Evolutionary conservation across 2,113 vertebrate species (phyloP).

Genomic region (Sinocyclocheilus maitianheensis): DNA sequence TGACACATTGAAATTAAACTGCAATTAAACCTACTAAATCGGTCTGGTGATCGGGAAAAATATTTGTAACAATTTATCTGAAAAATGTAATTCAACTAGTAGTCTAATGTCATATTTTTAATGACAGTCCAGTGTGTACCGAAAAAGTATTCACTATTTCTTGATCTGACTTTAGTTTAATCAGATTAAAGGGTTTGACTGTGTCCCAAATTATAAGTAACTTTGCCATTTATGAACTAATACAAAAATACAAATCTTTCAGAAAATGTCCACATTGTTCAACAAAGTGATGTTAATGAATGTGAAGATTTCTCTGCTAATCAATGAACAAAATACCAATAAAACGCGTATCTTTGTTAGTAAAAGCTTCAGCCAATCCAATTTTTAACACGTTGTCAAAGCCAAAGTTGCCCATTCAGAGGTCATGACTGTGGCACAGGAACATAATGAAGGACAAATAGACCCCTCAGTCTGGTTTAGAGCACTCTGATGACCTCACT

Average conservation of each 20-base stretch:
- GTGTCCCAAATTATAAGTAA: not conserved
- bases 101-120: not conserved
- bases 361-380: not conserved
- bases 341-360: not conserved
- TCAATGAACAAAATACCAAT: constrained; percentile 10
- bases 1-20: not conserved
- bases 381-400: not conserved
- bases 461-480: not conserved
- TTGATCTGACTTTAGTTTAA: not conserved
- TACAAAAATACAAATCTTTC: not conserved
- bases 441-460: not conserved
- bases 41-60: not conserved
- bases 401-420: not conserved
- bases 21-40: not conserved
- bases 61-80: not conserved
- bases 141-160: not conserved
- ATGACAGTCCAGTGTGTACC: not conserved
- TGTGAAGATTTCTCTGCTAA: not conserved
- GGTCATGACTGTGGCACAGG: not conserved
- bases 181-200: not conserved
- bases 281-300: not conserved
- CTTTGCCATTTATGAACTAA: not conserved
- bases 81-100: too few species aligned
- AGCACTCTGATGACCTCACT: constrained; percentile 8
- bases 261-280: not conserved